Percentiles rank a stretch among this genome's conserved stretches.
Conservation (phyloP, 2,797 vertebrate genomes). For the Threskiornis aethiopicus region DNA sequence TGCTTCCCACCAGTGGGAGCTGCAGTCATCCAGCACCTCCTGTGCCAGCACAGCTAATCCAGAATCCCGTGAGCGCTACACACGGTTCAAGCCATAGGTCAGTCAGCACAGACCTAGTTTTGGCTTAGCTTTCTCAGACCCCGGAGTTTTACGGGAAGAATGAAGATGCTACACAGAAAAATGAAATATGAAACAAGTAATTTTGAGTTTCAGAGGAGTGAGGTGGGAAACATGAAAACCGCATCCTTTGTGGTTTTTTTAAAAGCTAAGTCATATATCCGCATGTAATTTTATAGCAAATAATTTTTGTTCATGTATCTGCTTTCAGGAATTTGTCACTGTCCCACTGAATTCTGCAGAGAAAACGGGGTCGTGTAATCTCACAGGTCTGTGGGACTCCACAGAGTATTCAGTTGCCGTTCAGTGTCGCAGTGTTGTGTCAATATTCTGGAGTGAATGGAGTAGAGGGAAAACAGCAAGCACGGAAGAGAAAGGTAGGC, state of each 20-base stretch:
- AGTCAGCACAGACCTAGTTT: not conserved
- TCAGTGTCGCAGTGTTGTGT: constrained; percentile 4
- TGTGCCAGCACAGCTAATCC: not conserved
- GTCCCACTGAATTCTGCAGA: not conserved
- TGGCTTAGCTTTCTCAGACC: not conserved
- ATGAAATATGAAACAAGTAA: not conserved
- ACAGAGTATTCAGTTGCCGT: constrained; percentile 66
- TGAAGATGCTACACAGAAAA: not conserved
- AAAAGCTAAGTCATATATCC: not conserved
- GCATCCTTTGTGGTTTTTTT: not conserved
- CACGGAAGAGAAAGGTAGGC: constrained; percentile 68
- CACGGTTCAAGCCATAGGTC: not conserved
- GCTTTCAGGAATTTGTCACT: constrained; percentile 24
- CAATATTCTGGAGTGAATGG: constrained; percentile 77
- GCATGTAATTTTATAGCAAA: not conserved
- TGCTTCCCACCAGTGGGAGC: not conserved
- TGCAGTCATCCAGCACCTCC: not conserved
- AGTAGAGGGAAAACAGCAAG: constrained; percentile 43
- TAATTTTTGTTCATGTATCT: not conserved
- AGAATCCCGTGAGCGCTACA: rapidly evolving
- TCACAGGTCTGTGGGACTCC: constrained; percentile 63
- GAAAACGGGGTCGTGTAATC: not conserved
- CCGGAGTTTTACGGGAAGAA: not conserved
- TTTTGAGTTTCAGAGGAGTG: not conserved
- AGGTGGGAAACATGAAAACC: not conserved